phyloP scores from a whole-genome alignment of 2,888 invertebrate genomes.

The Coelinius sp. region DNA sequence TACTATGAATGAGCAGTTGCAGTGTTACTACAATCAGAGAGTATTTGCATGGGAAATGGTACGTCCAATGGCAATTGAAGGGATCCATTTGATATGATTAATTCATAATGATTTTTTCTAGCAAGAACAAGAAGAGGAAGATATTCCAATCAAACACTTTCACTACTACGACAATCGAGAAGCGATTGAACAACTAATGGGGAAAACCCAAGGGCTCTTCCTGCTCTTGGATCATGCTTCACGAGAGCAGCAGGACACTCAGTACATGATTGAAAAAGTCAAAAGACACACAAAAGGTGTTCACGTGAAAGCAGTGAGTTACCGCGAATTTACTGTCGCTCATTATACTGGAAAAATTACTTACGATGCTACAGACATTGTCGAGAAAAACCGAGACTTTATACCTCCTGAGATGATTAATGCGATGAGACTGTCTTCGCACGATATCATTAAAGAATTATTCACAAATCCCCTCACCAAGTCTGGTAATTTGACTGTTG shows the following conservation, averaged over 20 bases:
- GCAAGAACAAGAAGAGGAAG: slow-evolving; percentile 85
- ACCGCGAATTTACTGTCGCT: slow-evolving; percentile 85
- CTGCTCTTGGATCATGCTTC: slow-evolving; percentile 91
- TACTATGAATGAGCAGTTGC: slow-evolving; percentile 92
- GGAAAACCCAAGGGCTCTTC: slow-evolving; percentile 86
- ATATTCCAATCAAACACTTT: slow-evolving; percentile 79
- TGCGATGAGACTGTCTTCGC: slow-evolving; percentile 83
- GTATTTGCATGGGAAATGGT: slow-evolving; percentile 93
- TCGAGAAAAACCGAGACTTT: slow-evolving; percentile 92
- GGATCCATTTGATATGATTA: background rate
- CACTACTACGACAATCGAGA: slow-evolving; percentile 91
- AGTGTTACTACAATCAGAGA: slow-evolving; percentile 93
- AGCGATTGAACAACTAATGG: slow-evolving; percentile 89
- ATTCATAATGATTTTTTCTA: slow-evolving; percentile 47
- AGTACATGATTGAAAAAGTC: slow-evolving; percentile 79
- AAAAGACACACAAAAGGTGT: slow-evolving; percentile 73
- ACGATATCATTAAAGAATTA: slow-evolving; percentile 80
- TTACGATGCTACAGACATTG: slow-evolving; percentile 87
- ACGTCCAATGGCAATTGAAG: slow-evolving; percentile 42
- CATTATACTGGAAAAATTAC: slow-evolving; percentile 92
- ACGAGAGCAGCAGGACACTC: slow-evolving; percentile 79
- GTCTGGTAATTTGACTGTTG: slow-evolving; percentile 85
- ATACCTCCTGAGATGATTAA: slow-evolving; percentile 92
- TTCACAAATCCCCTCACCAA: slow-evolving; percentile 88
- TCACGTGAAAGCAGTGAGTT: slow-evolving; percentile 74